These are phyloP conservation scores for Acronicta leporina DNA, from an alignment of 2,888 invertebrate species.

Conservation along the genomic window DNA sequence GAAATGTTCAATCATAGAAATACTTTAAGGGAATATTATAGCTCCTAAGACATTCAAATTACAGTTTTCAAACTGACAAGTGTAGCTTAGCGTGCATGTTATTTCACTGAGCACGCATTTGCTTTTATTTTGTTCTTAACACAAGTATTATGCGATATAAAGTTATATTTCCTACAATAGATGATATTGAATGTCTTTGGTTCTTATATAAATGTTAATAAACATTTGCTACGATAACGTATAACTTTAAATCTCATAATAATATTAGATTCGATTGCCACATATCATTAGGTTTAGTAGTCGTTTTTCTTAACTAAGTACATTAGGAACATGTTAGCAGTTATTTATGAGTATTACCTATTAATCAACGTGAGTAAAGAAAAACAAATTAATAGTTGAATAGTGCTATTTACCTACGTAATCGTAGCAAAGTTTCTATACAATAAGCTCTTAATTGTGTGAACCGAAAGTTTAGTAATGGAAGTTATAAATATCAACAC, in stretches of 20 bases:
- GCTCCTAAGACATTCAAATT: slow-evolving; percentile 11
- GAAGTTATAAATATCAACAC: slow-evolving; percentile 29
- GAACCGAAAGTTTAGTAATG: slow-evolving; percentile 28
- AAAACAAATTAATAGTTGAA: not conserved
- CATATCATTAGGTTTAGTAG: not conserved
- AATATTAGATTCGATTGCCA: not conserved
- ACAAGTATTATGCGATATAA: too few species aligned
- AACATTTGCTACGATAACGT: slow-evolving; percentile 44
- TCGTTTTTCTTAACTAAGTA: slow-evolving; percentile 3
- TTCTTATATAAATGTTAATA: slow-evolving; percentile 38
- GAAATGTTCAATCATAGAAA: slow-evolving; percentile 21
- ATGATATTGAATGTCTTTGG: slow-evolving; percentile 2
- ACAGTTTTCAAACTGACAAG: too few species aligned
- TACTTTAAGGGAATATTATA: slow-evolving; percentile 41
- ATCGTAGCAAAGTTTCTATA: slow-evolving; percentile 42
- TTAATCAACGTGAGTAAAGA: not conserved
- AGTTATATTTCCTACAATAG: not conserved
- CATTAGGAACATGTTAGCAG: slow-evolving; percentile 31
- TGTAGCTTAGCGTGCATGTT: too few species aligned
- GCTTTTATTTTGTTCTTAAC: too few species aligned
- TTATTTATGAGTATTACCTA: slow-evolving; percentile 19
- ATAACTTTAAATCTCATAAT: slow-evolving; percentile 1
- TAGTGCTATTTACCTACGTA: slow-evolving; percentile 15
- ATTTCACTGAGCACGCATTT: too few species aligned
- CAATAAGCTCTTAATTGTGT: slow-evolving; percentile 53